Evolutionary conservation across 2,888 invertebrate species (phyloP).

Genomic region (Drosophila sordidula): DNA sequence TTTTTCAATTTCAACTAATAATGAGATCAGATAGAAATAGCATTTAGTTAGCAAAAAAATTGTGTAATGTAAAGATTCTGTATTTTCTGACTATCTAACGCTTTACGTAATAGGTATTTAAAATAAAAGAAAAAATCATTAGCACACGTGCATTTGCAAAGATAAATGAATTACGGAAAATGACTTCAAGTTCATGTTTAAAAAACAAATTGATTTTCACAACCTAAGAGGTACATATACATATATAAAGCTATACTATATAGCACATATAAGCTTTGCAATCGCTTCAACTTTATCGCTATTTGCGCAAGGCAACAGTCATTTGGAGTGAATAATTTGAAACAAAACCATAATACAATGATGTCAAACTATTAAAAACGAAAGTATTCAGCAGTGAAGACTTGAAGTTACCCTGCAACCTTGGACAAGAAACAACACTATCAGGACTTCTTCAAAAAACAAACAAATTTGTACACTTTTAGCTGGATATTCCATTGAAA

Average conservation of each 20-base stretch:
- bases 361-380: neutral
- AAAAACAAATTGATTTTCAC: constrained; percentile 1
- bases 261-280: neutral
- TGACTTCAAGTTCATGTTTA: constrained; percentile 35
- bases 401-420: neutral
- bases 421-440: neutral
- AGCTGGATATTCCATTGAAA: too few species aligned
- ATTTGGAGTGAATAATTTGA: constrained; percentile 13
- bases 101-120: neutral
- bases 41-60: too few species aligned
- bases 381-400: neutral
- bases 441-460: neutral
- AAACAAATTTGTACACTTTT: too few species aligned
- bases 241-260: neutral
- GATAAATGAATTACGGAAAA: constrained; percentile 34
- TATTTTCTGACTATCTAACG: neutral
- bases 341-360: constrained; percentile 13
- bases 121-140: constrained; percentile 5
- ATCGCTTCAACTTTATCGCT: neutral
- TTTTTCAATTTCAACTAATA: too few species aligned
- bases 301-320: constrained; percentile 31
- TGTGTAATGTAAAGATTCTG: too few species aligned
- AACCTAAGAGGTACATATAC: too few species aligned
- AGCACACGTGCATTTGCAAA: neutral
- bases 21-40: too few species aligned